Evolutionary conservation across 2,797 vertebrate species (phyloP).

Genomic region (Darevskia nairensis): DNA sequence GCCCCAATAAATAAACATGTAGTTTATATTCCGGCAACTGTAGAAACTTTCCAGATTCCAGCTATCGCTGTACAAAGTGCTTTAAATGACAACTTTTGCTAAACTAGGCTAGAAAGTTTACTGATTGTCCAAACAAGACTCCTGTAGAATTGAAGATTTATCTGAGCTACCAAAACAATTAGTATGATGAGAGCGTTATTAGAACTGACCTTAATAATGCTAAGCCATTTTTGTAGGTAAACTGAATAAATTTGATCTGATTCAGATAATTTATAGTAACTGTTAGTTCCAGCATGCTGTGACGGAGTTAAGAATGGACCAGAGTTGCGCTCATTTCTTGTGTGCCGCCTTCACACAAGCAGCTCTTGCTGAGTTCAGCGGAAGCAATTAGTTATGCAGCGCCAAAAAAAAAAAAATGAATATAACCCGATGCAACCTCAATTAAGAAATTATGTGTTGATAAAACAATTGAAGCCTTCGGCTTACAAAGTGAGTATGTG

Average conservation of each 20-base stretch:
- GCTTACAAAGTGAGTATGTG: neutral
- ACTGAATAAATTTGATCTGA: conserved; percentile 28
- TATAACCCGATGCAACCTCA: neutral
- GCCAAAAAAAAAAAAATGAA: neutral
- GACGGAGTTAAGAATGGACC: neutral
- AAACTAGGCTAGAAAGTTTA: neutral
- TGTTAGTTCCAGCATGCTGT: conserved; percentile 23
- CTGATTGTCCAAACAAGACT: neutral
- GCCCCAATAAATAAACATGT: neutral
- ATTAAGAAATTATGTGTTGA: conserved; percentile 5
- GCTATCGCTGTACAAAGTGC: neutral
- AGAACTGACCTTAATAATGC: conserved; percentile 14
- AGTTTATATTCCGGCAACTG: neutral
- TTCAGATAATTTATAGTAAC: conserved; percentile 35
- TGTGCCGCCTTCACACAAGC: neutral
- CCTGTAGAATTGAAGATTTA: neutral
- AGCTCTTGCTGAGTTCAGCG: neutral
- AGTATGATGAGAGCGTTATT: neutral
- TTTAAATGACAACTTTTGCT: neutral
- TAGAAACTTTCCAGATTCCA: neutral
- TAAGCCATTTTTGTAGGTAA: conserved; percentile 19
- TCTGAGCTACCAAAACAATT: neutral
- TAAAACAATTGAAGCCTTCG: neutral
- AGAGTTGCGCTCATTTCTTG: neutral
- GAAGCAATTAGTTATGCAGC: neutral